Evolutionary conservation across 2,888 invertebrate species (phyloP), one percentile per base, ranked within the genome.

Genomic region (Tetragonisca angustula): DNA sequence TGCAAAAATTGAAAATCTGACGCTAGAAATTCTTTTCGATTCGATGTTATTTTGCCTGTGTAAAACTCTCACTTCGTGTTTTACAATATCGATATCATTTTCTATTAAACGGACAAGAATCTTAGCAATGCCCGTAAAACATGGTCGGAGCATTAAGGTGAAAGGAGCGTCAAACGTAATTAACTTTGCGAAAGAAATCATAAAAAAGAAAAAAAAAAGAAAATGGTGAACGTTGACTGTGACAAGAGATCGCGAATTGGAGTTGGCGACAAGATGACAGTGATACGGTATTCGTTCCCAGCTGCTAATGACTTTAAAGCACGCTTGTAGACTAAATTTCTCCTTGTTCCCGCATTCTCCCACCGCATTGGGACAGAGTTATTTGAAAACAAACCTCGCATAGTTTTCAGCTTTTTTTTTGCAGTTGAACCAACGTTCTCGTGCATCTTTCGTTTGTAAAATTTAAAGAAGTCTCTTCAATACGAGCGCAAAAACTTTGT

Each of bases 291-390:
- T 78, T 85, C 75, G 73, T 76, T 69, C 72, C 36, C 73, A 72
- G 59, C 83, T 77, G 80, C 86, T 86, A 86, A 86, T 83, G 86
- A 86, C 86, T 83, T 77, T 79, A 74, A 78, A 73, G 80, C 69
- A 68, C 62, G 77, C 74, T 80, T 74, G 62, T 70, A 65, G 59
- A 76, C 50, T 43, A 69, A 59, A 72, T 81, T 77, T 81, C 81
- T 75, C 72, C 62, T 50, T 24, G 71, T 13, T 76, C 70, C 36
- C 61, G 21, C 50, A 17, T 68, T 59, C 78, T 24, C 68, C 50
- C 76, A 69, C 78, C 80, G 50, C 68, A 43, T 71, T 61, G 50
- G 24, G 24, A 21, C 67, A 50, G 52, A 71, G 75, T 68, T 81
- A 78, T 76, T 72, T 65, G 78, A 80, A 74, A 81, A 77, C 68